Percentiles rank a stretch among this genome's conserved stretches.
Evolutionary conservation across 35 echinoderm and acorn worm genomes (phyloP).

Genomic region (Heliocidaris erythrogramma): DNA sequence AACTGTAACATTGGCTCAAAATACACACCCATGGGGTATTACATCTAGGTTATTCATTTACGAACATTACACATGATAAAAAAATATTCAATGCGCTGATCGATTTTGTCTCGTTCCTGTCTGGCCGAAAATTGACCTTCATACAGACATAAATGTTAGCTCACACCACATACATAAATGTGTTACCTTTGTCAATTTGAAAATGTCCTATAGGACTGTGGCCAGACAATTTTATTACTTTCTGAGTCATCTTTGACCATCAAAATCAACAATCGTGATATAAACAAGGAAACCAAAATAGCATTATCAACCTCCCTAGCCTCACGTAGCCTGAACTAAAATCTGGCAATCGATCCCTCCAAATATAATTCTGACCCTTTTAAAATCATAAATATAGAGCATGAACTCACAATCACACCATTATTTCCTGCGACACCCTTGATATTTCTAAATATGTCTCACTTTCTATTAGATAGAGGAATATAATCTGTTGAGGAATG

Average conservation of each 20-base stretch:
- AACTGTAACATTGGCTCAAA: constrained; percentile 2
- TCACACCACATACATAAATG: not conserved
- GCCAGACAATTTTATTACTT: not conserved
- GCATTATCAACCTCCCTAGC: not conserved
- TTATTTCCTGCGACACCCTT: not conserved
- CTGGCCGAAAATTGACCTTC: not conserved
- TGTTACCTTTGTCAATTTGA: not conserved
- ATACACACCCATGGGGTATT: not conserved
- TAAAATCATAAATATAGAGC: not conserved
- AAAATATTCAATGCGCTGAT: not conserved
- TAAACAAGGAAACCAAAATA: not conserved
- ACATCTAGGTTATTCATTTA: not conserved
- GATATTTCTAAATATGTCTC: not conserved
- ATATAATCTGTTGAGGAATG: not conserved
- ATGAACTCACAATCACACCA: not conserved
- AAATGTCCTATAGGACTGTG: not conserved
- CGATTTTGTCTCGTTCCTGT: not conserved
- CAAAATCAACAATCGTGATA: not conserved
- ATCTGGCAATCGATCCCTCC: not conserved
- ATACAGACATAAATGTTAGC: not conserved
- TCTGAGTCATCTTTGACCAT: not conserved
- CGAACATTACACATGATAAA: not conserved
- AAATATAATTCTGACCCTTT: not conserved
- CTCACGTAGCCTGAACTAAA: not conserved
- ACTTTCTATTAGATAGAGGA: not conserved